Base-by-base conservation (phyloP, 2,888 invertebrate genomes). In the Eutolmus rufibarbis region DNA sequence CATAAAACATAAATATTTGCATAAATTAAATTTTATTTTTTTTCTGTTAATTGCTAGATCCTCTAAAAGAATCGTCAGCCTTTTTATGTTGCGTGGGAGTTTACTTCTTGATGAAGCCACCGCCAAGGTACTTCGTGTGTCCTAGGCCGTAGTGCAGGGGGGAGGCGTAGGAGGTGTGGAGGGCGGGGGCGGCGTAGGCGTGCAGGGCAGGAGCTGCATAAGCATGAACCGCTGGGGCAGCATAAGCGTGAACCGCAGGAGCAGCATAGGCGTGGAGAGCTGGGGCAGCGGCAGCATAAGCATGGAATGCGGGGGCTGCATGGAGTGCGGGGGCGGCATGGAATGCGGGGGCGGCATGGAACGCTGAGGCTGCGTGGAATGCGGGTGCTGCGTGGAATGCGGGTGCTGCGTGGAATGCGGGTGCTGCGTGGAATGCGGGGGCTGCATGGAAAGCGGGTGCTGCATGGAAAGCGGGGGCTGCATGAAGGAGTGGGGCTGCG, bases 21-120 rank as follows among this genome's bases (percentile, higher is more conserved):
- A 76, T 76, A 76, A 76, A 76, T 28, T 76, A 40, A 76, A 76
- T 16, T 74, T 37, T 76, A 76, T 74, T 74, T 76, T n/a, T 23
- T 1, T 23, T 12, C 40, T 40, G 40, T n/a, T 56, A n/a, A 56
- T 31, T 74, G 19, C 14, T 34, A 76, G 40, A 37, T 76, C 16
- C 76, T 76, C 8, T 40, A 76, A 9, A 14, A 76, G 66, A 23
- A 66, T 66, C 66, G 28, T 66, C 66, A 66, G 66, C 66, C 66
- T 66, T 66, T 40, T 40, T 8, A 28, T n/a, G 66, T 12, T 66
- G 4, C 4, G 12, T 28, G 1, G 19, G 8, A 0, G 76, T 76
- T 28, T 37, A 76, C 79, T 79, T 79, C 46, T 79, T 79, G 23
- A 79, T 14, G 79, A 79, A 79, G 28, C 79, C 43, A 43, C 79